These are phyloP conservation scores for Hedya salicella DNA, from an alignment of 2,888 invertebrate genomes.

Conservation along the genomic window DNA sequence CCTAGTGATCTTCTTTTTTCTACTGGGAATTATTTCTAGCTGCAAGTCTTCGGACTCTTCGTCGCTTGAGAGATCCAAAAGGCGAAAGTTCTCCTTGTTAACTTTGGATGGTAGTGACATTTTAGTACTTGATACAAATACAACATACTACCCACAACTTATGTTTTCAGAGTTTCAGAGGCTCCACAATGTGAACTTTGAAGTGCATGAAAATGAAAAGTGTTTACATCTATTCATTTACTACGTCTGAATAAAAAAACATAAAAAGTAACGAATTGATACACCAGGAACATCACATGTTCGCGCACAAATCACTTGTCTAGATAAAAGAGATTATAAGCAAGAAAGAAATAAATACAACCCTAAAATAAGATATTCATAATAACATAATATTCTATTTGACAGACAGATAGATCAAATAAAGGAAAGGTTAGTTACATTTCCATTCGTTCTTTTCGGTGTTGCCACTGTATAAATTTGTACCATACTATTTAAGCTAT, in stretches of 20 bases:
- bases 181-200: constrained; percentile 15
- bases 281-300: constrained; percentile 6
- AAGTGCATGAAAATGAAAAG: constrained; percentile 14
- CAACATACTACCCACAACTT: constrained; percentile 64
- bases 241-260: constrained; percentile 2
- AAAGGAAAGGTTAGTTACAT: neutral
- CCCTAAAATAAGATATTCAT: neutral
- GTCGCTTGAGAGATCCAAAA: constrained; percentile 86
- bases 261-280: neutral
- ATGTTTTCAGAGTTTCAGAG: constrained; percentile 24
- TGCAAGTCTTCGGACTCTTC: constrained; percentile 86
- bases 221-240: constrained; percentile 42
- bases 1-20: constrained; percentile 85
- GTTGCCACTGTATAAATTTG: neutral
- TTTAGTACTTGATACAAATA: constrained; percentile 56
- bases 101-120: constrained; percentile 77
- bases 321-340: constrained; percentile 5
- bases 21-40: constrained; percentile 84
- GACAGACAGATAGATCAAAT: constrained; percentile 1
- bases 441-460: constrained; percentile 23
- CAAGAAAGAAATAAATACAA: constrained; percentile 34
- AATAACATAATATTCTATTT: constrained; percentile 11
- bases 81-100: constrained; percentile 87
- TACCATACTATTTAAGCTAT: constrained; percentile 4
- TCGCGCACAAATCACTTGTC: neutral